Conservation (phyloP, 1,140 invertebrate species). For the Panagrolaimus sp. region DNA sequence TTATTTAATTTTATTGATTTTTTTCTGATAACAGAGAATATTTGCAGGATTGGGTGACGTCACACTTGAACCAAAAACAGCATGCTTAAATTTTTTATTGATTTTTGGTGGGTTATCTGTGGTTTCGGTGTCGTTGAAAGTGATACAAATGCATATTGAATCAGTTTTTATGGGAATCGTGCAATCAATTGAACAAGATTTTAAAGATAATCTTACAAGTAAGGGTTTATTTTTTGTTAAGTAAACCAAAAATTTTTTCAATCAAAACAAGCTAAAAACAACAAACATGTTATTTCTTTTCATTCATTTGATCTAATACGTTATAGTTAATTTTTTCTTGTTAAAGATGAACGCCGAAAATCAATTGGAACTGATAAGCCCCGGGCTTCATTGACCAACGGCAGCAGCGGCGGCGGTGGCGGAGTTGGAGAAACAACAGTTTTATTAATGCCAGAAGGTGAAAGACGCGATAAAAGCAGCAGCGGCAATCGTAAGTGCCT, state of each 20-base stretch:
- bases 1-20: neutral
- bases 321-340: too few relatives aligned
- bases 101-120: conserved; percentile 13
- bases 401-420: too few relatives aligned
- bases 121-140: conserved; percentile 5
- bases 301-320: too few relatives aligned
- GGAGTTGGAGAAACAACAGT: too few relatives aligned
- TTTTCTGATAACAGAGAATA: neutral
- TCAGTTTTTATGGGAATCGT: neutral
- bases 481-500: too few relatives aligned
- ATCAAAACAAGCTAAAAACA: too few relatives aligned
- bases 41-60: conserved; percentile 7
- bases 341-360: conserved; percentile 5
- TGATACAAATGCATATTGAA: conserved; percentile 19
- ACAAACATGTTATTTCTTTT: too few relatives aligned
- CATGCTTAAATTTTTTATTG: neutral
- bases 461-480: too few relatives aligned
- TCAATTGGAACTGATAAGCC: neutral
- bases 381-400: too few relatives aligned
- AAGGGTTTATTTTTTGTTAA: too few relatives aligned
- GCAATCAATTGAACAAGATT: conserved; percentile 5
- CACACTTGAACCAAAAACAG: neutral
- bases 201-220: neutral
- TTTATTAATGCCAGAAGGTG: too few relatives aligned
- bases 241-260: too few relatives aligned